Evolutionary conservation across 2,888 invertebrate genomes (phyloP), one percentile per base, ranked within the genome.

Genomic region (Melieria picta): DNA sequence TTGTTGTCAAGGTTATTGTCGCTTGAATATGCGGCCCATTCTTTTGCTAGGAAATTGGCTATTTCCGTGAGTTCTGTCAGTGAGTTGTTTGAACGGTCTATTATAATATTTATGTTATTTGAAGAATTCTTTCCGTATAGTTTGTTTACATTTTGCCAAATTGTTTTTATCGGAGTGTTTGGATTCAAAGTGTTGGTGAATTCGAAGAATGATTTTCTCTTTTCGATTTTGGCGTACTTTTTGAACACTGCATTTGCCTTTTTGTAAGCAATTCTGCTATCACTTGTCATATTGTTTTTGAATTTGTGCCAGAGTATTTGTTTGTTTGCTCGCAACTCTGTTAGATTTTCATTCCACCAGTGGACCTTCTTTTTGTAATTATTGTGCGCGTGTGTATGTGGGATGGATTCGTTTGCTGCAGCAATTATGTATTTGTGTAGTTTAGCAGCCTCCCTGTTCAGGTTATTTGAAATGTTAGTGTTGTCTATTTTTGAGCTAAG

Each of bases 361-460:
- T 13, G 16, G 16, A 16, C 16, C 30, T 30, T 30, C 30, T 30
- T 30, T 30, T 30, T 30, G 30, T 30, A 30, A 30, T 30, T 30
- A 3, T 30, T 30, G 30, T 30, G 30, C 30, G 52, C 52, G n/a
- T 13, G n/a, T 64, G 4, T 10, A 16, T 57, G 5, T 30, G 57
- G 57, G 4, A 57, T 57, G 16, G 57, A n/a, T 30, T 57, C 57
- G 10, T 57, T 57, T 13, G 57, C 30, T 1, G 57, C 79, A 87
- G 90, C 61, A 91, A 91, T 80, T 91, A 91, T 79, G 91, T 91
- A 80, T 82, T 91, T 69, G 16, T 16, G n/a, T 6, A 30, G 7
- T 30, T 57, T 56, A 3, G 30, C 30, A 30, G 57, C 57, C 42
- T 57, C 13, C 10, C 6, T 57, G 42, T 13, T 57, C 13, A 9